Percentiles rank a stretch among this genome's conserved stretches.
Conservation (phyloP, 2,797 vertebrate species). For the Syndactyla subalaris region DNA sequence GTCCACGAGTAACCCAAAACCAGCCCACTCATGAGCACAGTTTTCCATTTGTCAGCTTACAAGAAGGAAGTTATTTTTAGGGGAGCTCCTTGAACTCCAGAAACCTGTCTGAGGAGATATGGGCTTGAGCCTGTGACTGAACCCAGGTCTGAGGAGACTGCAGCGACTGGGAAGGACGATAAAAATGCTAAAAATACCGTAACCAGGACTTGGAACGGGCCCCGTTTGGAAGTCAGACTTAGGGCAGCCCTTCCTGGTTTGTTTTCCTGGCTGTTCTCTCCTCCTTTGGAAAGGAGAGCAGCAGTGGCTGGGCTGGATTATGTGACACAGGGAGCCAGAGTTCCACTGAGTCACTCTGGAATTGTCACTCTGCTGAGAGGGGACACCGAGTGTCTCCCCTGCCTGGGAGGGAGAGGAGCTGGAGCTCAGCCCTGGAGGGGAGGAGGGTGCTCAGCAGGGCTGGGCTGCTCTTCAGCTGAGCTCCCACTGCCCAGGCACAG, state of each 20-base stretch:
- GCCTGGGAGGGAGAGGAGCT: background rate
- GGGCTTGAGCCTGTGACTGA: background rate
- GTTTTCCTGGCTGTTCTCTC: background rate
- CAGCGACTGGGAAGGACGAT: accelerated
- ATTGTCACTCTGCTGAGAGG: background rate
- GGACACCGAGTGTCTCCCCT: background rate
- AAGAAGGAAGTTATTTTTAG: conserved; percentile 53
- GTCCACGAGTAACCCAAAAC: background rate
- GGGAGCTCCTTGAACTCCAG: conserved; percentile 26
- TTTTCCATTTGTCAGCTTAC: background rate
- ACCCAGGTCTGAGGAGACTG: background rate
- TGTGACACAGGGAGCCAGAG: background rate
- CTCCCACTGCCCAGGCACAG: background rate
- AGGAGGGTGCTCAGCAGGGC: background rate
- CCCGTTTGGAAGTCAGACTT: accelerated
- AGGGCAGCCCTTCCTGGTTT: background rate
- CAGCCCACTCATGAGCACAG: background rate
- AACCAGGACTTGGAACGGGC: background rate
- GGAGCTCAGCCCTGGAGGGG: background rate
- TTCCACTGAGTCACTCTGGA: conserved; percentile 19
- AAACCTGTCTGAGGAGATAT: background rate
- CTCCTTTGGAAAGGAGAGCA: background rate
- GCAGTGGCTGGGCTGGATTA: background rate
- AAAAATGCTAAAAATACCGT: background rate
- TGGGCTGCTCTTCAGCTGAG: background rate